phyloP scores from a whole-genome alignment of 1,140 invertebrate species.

The Cepaea nemoralis region DNA sequence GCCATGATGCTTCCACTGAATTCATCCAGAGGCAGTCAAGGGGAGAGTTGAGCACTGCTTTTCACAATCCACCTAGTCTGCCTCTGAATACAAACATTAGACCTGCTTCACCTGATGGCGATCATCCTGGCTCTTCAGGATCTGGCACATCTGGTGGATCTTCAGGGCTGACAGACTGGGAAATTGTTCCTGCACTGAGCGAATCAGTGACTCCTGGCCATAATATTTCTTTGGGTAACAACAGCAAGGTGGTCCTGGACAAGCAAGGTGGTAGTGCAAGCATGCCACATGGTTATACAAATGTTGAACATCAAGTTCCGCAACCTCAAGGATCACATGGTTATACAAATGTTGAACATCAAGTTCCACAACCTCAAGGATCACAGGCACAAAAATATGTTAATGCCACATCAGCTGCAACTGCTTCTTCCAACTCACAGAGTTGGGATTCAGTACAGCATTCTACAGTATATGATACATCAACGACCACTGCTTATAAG shows the following conservation, averaged over 20 bases:
- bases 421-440: neutral
- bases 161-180: slow-evolving; percentile 57
- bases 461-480: too few species aligned
- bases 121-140: slow-evolving; percentile 39
- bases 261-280: slow-evolving; percentile 54
- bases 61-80: too few species aligned
- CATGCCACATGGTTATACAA: neutral
- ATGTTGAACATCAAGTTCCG: neutral
- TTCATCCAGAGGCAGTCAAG: neutral
- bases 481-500: too few species aligned
- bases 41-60: neutral
- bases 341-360: neutral
- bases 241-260: too few species aligned
- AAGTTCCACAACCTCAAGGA: too few species aligned
- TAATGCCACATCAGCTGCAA: neutral
- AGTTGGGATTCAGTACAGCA: too few species aligned
- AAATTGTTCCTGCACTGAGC: slow-evolving; percentile 55
- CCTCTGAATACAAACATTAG: neutral
- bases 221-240: slow-evolving; percentile 57
- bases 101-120: slow-evolving; percentile 33
- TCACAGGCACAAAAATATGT: neutral
- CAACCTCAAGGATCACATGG: too few species aligned
- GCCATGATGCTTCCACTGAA: too few species aligned
- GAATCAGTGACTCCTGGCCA: slow-evolving; percentile 44
- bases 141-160: slow-evolving; percentile 45